phyloP scores from a whole-genome alignment of 2,797 vertebrate species.

The Merluccius polli region DNA sequence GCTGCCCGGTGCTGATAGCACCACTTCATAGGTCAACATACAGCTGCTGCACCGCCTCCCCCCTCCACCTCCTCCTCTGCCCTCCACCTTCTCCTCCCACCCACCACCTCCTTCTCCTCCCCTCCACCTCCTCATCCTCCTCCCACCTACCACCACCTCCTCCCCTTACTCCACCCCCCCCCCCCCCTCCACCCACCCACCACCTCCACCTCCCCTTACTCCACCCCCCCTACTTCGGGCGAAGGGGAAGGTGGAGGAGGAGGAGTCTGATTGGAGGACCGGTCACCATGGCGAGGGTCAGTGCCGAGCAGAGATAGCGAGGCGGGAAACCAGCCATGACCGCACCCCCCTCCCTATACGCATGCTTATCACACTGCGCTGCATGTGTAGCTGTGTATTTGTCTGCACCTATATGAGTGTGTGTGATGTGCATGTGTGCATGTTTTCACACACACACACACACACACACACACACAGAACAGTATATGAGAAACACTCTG shows the following conservation, averaged over 20 bases:
- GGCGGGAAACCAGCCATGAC: slow-evolving; percentile 58
- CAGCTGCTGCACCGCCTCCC: neutral
- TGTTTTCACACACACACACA: neutral
- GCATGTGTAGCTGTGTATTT: neutral
- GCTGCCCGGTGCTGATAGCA: neutral
- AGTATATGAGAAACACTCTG: neutral
- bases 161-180: slow-evolving; percentile 36
- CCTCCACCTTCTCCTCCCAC: no score
- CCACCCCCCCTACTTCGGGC: slow-evolving; percentile 32
- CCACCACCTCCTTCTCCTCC: no score
- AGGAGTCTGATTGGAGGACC: slow-evolving; percentile 15
- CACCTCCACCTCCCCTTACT: slow-evolving; percentile 49
- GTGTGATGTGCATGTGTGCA: no score
- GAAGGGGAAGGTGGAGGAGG: slow-evolving; percentile 23
- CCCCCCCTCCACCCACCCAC: slow-evolving; percentile 13
- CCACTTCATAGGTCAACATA: neutral
- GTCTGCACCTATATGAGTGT: neutral
- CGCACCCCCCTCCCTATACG: neutral
- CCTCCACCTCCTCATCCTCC: neutral
- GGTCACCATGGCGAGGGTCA: slow-evolving; percentile 54
- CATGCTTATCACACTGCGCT: neutral
- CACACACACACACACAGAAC: neutral
- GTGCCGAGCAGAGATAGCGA: slow-evolving; percentile 62
- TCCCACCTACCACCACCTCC: slow-evolving; percentile 42
- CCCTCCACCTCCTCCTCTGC: no score